These are phyloP conservation scores for Apoderus coryli DNA, from an alignment of 2,888 invertebrate genomes.

Conservation along the genomic window DNA sequence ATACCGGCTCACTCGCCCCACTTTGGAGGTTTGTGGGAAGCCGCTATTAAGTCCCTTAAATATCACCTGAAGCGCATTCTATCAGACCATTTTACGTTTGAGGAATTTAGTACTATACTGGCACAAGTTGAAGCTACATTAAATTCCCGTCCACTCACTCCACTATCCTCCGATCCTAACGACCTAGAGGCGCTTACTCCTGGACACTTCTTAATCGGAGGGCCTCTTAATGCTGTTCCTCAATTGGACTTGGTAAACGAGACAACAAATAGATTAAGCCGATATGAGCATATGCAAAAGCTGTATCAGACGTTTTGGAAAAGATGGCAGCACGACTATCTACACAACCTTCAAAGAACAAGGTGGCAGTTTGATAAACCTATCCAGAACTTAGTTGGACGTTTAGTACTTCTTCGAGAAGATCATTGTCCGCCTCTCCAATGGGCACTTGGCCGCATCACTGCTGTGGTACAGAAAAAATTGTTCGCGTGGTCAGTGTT, in stretches of 20 bases:
- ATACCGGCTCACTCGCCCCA: conserved; percentile 21
- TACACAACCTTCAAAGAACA: conserved; percentile 15
- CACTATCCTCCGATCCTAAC: conserved; percentile 18
- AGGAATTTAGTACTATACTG: conserved; percentile 22
- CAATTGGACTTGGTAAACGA: conserved; percentile 12
- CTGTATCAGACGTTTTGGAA: conserved; percentile 16
- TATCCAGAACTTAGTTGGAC: conserved; percentile 4
- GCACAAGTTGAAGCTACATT: conserved; percentile 22
- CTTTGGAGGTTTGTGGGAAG: too few relatives aligned
- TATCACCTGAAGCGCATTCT: conserved; percentile 19
- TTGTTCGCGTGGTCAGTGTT: conserved; percentile 12
- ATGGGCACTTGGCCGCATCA: conserved; percentile 12
- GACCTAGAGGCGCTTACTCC: conserved; percentile 18
- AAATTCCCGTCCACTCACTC: conserved; percentile 22
- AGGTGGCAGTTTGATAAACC: conserved; percentile 11
- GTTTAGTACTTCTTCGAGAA: conserved; percentile 12
- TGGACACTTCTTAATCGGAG: conserved; percentile 19
- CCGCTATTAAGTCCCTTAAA: conserved; percentile 21
- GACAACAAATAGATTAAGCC: conserved; percentile 9
- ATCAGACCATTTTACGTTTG: conserved; percentile 18
- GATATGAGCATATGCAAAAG: conserved; percentile 17
- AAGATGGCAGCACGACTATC: conserved; percentile 18
- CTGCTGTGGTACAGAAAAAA: conserved; percentile 11
- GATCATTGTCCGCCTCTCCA: conserved; percentile 11
- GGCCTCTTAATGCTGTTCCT: conserved; percentile 14